Base-by-base conservation (phyloP, 2,888 invertebrate genomes). In the Rhagophthalmus giganteus region DNA sequence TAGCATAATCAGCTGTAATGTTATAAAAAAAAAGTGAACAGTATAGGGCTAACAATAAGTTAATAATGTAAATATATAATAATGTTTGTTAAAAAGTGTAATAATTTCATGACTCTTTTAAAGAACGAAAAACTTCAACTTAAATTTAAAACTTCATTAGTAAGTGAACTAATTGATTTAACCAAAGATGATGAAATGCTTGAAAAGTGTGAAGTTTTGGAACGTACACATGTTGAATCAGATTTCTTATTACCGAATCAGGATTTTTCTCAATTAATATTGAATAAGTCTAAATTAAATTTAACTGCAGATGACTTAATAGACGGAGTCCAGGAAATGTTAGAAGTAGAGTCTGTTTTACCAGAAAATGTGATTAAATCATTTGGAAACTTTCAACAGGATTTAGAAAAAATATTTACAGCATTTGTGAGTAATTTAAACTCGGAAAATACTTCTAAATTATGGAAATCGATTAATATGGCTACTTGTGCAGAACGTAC, bases 271-370 rank as follows among this genome's bases (percentile, higher is more conserved):
- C 32, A 2, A 14, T 2, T 3, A 33, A 3, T 8, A 32, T 10
- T 6, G 32, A 32, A 3, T 1, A 28, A 35, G 2, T 20, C 27
- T 28, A 42, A 37, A 30, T 6, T 16, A 14, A 30, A 28, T 25
- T n/a, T n/a, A n/a, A 42, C 47, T 15, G 30, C 47, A 8, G 38
- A 51, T 27, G 51, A 41, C 14, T 48, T 55, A 2, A 26, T 46
- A 1, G 41, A 54, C 12, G 47, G 33, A 11, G 10, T 58, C 0
- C 28, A 32, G 10, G 58, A 55, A 38, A 11, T 35, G 13, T 32
- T 58, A n/a, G 49, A 58, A 53, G 42, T 35, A 10, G 51, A 52
- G 24, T 13, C 28, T 6, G n/a, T 25, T n/a, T 35, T 55, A 34
- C 26, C 47, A 20, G 45, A 51, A 10, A 28, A 40, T 13, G 11